Conservation (phyloP, 1,140 invertebrate genomes). For the Eumeta japonica region DNA sequence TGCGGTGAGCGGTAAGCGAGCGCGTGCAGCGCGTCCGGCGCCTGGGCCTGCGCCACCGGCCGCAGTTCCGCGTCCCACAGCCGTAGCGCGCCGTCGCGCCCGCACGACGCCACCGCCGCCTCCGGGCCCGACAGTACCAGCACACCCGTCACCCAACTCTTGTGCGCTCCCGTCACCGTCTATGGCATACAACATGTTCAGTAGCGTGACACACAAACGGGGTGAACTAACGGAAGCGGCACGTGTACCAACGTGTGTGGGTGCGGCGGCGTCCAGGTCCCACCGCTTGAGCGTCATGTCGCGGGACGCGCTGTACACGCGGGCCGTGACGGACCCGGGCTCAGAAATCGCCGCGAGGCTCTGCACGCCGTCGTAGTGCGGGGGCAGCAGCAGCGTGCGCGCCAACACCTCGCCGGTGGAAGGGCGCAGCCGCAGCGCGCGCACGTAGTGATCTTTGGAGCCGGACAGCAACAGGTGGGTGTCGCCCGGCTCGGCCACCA, state of each 20-base stretch:
- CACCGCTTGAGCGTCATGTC: constrained; percentile 90
- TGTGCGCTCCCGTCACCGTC: constrained; percentile 84
- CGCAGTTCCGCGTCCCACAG: constrained; percentile 56
- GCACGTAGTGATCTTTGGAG: constrained; percentile 84
- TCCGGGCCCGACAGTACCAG: constrained; percentile 56
- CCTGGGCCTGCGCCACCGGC: constrained; percentile 29
- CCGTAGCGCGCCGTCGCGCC: constrained; percentile 70
- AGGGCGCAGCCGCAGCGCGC: constrained; percentile 40
- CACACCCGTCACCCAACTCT: constrained; percentile 85
- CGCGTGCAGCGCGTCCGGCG: constrained; percentile 27
- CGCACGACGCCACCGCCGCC: constrained; percentile 70
- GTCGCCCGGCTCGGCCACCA: constrained; percentile 59
- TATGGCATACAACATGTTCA: constrained; percentile 37
- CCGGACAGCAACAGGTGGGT: constrained; percentile 75
- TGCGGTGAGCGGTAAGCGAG: constrained; percentile 17
- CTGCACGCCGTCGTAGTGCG: constrained; percentile 90
- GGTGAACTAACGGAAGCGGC: neutral
- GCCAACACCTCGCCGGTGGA: constrained; percentile 35
- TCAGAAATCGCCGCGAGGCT: constrained; percentile 69
- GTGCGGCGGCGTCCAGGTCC: constrained; percentile 69
- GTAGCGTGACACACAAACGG: neutral
- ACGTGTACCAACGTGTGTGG: constrained; percentile 64
- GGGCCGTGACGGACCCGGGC: too few species aligned
- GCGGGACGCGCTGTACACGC: constrained; percentile 83
- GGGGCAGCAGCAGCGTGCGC: constrained; percentile 75